Conservation (phyloP, 2,797 vertebrate genomes). For the Melopsittacus undulatus region DNA sequence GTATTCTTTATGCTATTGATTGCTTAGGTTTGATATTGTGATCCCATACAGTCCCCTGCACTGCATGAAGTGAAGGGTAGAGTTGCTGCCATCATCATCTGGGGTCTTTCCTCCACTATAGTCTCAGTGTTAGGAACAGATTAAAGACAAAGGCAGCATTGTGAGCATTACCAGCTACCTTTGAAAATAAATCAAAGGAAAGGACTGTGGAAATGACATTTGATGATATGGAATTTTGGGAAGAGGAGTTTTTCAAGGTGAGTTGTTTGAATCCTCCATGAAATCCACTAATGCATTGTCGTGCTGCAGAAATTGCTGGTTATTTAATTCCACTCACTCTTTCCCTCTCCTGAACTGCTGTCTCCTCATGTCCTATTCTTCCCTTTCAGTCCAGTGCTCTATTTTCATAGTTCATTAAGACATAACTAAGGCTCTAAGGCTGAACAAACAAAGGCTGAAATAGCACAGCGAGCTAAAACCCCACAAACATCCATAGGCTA, state of each 20-base stretch:
- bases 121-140: not conserved
- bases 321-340: slow-evolving; percentile 33
- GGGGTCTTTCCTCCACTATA: not conserved
- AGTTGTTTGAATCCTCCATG: not conserved
- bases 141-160: not conserved
- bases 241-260: not conserved
- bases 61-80: not conserved
- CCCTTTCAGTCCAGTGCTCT: not conserved
- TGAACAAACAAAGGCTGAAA: not conserved
- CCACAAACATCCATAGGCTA: not conserved
- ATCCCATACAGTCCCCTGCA: not conserved
- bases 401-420: not conserved
- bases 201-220: not conserved
- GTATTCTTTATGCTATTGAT: not conserved
- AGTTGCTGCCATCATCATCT: not conserved
- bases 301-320: not conserved
- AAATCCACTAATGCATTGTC: not conserved
- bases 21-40: not conserved
- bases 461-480: not conserved
- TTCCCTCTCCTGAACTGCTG: not conserved
- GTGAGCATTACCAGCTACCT: not conserved
- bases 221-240: not conserved
- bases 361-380: not conserved
- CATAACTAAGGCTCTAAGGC: not conserved
- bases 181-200: slow-evolving; percentile 49